Percentiles rank a stretch among this genome's conserved stretches.
These are phyloP conservation scores for Flabesymbios commensalis DNA, from an alignment of 2,888 invertebrate genomes.

Conservation along the genomic window DNA sequence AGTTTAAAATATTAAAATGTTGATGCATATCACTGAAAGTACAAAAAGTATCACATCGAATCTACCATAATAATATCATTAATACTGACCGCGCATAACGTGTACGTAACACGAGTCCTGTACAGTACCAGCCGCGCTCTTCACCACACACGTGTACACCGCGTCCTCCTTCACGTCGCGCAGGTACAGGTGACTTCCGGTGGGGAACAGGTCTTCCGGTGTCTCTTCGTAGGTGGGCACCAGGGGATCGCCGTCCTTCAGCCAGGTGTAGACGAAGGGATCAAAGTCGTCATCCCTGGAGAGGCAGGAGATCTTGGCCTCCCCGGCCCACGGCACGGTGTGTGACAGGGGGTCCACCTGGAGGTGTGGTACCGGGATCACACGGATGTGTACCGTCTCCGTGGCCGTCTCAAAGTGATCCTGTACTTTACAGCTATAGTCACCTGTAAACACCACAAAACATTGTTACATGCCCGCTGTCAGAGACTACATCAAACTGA, in stretches of 20 bases:
- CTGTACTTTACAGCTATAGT: background rate
- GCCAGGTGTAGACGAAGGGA: conserved; percentile 43
- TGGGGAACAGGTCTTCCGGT: conserved; percentile 46
- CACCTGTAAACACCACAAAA: too few species aligned
- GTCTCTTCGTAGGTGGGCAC: conserved; percentile 30
- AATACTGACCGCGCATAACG: background rate
- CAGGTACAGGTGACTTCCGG: conserved; percentile 45
- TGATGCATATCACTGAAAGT: too few species aligned
- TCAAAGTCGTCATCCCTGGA: conserved; percentile 45
- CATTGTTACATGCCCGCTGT: too few species aligned
- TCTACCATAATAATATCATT: too few species aligned
- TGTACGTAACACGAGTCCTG: conserved; percentile 7
- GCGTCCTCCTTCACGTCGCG: conserved; percentile 27
- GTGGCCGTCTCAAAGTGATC: background rate
- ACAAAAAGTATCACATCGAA: too few species aligned
- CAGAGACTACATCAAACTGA: too few species aligned
- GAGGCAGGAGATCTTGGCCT: conserved; percentile 41
- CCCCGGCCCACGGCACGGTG: conserved; percentile 33
- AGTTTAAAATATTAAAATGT: too few species aligned
- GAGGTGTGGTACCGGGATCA: conserved; percentile 44
- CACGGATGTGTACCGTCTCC: conserved; percentile 30
- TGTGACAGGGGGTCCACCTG: conserved; percentile 44
- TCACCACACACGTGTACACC: conserved; percentile 46
- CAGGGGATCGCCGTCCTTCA: conserved; percentile 27
- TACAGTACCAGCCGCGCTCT: conserved; percentile 43